Evolutionary conservation across 2,888 invertebrate species (phyloP).

Genomic region (Cenopis cana): DNA sequence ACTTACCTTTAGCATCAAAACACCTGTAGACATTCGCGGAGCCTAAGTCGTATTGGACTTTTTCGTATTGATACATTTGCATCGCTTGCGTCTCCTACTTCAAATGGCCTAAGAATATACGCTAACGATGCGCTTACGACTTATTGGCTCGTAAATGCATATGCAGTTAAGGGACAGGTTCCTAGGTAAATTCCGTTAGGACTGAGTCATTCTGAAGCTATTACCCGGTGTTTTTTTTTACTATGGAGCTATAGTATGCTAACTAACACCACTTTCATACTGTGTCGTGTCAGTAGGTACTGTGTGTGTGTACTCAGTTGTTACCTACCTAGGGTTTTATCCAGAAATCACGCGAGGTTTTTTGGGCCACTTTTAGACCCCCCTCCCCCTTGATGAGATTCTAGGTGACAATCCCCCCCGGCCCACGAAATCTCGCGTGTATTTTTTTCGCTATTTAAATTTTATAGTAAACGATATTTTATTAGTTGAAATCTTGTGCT

Average conservation of each 20-base stretch:
- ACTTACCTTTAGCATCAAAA: constrained; percentile 26
- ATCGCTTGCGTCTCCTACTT: background rate
- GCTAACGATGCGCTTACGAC: background rate
- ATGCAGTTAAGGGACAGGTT: constrained; percentile 13
- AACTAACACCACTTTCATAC: background rate
- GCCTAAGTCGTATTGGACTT: background rate
- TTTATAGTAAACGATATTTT: too few species aligned
- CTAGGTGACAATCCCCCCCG: too few species aligned
- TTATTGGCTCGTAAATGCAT: background rate
- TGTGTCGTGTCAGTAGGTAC: background rate
- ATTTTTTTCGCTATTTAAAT: too few species aligned
- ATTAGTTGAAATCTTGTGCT: too few species aligned
- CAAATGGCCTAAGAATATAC: background rate
- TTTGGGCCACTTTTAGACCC: too few species aligned
- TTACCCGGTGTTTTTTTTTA: background rate
- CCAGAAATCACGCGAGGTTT: too few species aligned
- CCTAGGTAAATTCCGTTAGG: constrained; percentile 27
- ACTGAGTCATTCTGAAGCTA: constrained; percentile 27
- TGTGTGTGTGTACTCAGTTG: too few species aligned
- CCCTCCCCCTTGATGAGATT: too few species aligned
- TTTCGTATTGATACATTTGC: background rate
- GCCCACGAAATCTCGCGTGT: too few species aligned
- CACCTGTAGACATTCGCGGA: background rate
- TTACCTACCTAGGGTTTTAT: too few species aligned
- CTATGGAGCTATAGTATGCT: background rate